Evolutionary conservation across 1,140 invertebrate species (phyloP).

Genomic region (Scaptodrosophila lebanonensis): DNA sequence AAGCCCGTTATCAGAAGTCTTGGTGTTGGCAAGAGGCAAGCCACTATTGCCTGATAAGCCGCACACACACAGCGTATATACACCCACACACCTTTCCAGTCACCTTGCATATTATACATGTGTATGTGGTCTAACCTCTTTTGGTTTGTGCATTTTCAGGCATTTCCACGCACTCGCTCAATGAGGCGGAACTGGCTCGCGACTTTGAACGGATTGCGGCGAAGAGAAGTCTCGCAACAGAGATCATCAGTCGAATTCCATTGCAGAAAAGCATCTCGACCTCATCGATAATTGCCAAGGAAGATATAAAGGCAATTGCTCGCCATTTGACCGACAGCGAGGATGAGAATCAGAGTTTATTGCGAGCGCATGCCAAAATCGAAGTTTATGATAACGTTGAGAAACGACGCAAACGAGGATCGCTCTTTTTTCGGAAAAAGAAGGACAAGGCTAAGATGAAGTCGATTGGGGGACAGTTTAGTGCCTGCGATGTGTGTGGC

Average conservation of each 20-base stretch:
- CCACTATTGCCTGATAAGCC: slow-evolving; percentile 23
- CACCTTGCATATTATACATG: background rate
- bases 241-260: slow-evolving; percentile 85
- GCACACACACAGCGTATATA: no score
- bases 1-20: slow-evolving; percentile 39
- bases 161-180: slow-evolving; percentile 89
- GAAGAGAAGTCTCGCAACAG: slow-evolving; percentile 80
- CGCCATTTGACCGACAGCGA: slow-evolving; percentile 76
- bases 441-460: slow-evolving; percentile 75
- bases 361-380: slow-evolving; percentile 76
- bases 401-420: slow-evolving; percentile 90
- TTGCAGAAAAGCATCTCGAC: slow-evolving; percentile 94
- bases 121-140: background rate
- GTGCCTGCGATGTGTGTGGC: slow-evolving; percentile 61
- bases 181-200: slow-evolving; percentile 88
- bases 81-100: no score
- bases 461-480: slow-evolving; percentile 49
- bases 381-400: slow-evolving; percentile 87
- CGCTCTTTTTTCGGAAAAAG: slow-evolving; percentile 93
- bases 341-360: slow-evolving; percentile 76
- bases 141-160: slow-evolving; percentile 54
- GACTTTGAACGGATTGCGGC: slow-evolving; percentile 80
- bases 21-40: slow-evolving; percentile 14
- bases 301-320: slow-evolving; percentile 69
- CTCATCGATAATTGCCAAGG: slow-evolving; percentile 81